Evolutionary conservation across 1,140 invertebrate genomes (phyloP), one percentile per base, ranked within the genome.

Genomic region (Bombus difficillimus): DNA sequence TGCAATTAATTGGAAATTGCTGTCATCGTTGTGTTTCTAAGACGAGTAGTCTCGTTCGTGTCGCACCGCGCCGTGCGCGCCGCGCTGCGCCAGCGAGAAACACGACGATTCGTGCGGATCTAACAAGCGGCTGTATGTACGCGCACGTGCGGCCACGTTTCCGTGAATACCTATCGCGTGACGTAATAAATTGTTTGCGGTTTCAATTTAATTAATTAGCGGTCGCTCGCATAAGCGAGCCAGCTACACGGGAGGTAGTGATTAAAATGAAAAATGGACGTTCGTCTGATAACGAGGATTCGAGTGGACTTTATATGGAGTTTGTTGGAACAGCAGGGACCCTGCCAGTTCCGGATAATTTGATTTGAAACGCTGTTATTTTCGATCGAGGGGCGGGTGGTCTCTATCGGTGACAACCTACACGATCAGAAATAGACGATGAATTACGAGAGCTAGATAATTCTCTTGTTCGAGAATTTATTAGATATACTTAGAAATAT

Each of bases 1-100:
- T 84, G 86, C 89, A 92, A 93, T 93, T 93, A 93, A 93, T 93
- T 92, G 84, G 83, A 91, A 92, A 92, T 92, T 91, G 87, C 91
- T 89, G 81, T 91, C 86, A 88, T 91, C 84, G 86, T 88, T 83
- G 86, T 73, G 43, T 75, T 76, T 82, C 74, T 64, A 84, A 87
- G 87, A 87, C 69, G 62, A 47, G 59, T 8, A 28, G 2, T 62
- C 64, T 80, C 72, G 86, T 85, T 73, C 59, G 47, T 66, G 43
- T 47, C 15, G 43, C 3, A 13, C 0, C 13, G 4, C 13, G 43
- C 13, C 13, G 13, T 15, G 3, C 43, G 43, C 15, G 15, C 15
- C 43, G 43, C 43, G 15, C 43, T 15, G 13, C 43, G 25, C 8
- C 62, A 13, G 6, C 41, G 15, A 41, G 34, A 62, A 64, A 34